Evolutionary conservation across 2,888 invertebrate species (phyloP).

Genomic region (Lordiphosa fenestrarum): DNA sequence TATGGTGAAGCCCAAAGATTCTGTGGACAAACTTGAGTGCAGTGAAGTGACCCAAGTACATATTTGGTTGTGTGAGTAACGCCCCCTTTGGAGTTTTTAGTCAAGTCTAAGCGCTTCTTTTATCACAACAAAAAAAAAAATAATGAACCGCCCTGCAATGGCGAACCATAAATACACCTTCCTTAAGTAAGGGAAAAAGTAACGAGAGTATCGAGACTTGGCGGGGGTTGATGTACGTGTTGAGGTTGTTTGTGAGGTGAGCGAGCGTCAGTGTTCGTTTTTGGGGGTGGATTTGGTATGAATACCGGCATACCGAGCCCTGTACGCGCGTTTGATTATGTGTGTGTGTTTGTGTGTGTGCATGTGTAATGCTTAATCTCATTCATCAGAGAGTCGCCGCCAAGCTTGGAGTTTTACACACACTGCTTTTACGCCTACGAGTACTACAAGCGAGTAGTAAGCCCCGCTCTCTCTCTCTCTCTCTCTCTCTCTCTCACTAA

Average conservation of each 20-base stretch:
- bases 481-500: conserved; percentile 2
- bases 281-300: conserved; percentile 56
- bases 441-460: conserved; percentile 58
- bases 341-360: conserved; percentile 27
- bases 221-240: background rate
- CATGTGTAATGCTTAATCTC: conserved; percentile 69
- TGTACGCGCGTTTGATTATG: too few species aligned
- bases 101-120: background rate
- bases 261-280: conserved; percentile 16
- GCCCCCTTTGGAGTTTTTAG: background rate
- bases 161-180: background rate
- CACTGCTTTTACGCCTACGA: conserved; percentile 66
- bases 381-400: conserved; percentile 70
- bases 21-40: conserved; percentile 1
- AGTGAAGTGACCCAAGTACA: background rate
- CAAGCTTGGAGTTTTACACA: conserved; percentile 62
- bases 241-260: conserved; percentile 1
- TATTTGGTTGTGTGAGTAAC: conserved; percentile 20
- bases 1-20: background rate
- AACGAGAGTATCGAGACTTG: conserved; percentile 8
- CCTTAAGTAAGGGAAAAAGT: conserved; percentile 9
- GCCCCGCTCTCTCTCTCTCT: conserved; percentile 5
- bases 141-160: background rate
- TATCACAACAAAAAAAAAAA: too few species aligned
- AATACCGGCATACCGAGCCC: conserved; percentile 31